Evolutionary conservation across 2,797 vertebrate species (phyloP).

Genomic region (Manis javanica): DNA sequence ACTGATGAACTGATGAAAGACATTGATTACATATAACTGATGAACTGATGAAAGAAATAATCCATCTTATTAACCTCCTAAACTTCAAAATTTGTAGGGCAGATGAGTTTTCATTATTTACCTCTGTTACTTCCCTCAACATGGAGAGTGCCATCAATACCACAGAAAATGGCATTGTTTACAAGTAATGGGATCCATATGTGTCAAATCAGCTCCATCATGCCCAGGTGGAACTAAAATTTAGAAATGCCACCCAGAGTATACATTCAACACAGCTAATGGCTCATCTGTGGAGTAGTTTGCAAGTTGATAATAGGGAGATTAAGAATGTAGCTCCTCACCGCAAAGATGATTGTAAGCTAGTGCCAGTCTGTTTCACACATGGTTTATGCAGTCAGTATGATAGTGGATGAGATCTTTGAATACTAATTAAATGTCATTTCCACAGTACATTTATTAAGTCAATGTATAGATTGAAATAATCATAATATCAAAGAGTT

Average conservation of each 20-base stretch:
- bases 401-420: background rate
- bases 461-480: background rate
- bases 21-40: background rate
- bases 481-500: background rate
- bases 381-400: background rate
- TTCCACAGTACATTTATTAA: background rate
- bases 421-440: background rate
- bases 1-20: background rate
- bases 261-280: background rate
- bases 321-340: background rate
- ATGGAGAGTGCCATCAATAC: background rate
- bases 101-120: background rate
- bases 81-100: background rate
- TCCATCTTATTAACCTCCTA: background rate
- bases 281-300: background rate
- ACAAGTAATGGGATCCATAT: background rate
- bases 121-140: background rate
- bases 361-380: background rate
- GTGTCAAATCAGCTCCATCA: background rate
- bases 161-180: constrained; percentile 37
- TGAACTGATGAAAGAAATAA: background rate
- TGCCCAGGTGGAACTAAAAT: constrained; percentile 14
- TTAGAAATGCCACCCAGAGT: constrained; percentile 28
- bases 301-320: background rate
- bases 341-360: background rate